Evolutionary conservation across 1,140 invertebrate genomes (phyloP).

Genomic region (Marisa cornuarietis): DNA sequence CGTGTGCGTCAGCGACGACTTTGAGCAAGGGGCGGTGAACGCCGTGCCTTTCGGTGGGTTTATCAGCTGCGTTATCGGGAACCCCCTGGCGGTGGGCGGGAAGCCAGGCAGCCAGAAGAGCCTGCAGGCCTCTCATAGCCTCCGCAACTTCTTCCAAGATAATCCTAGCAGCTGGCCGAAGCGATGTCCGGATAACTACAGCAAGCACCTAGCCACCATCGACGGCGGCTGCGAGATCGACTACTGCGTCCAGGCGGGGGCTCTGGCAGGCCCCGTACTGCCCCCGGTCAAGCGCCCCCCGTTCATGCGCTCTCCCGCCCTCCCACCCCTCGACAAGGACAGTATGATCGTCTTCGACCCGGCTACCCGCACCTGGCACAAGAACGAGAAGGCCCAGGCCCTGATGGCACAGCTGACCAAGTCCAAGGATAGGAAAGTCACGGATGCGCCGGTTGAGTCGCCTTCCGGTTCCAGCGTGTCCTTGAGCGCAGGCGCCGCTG

Average conservation of each 20-base stretch:
- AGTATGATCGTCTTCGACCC: constrained; percentile 9
- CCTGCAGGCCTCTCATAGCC: neutral
- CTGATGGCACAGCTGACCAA: neutral
- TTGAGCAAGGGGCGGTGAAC: constrained; percentile 29
- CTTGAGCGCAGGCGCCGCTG: constrained; percentile 23
- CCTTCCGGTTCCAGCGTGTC: neutral
- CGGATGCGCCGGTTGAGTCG: neutral
- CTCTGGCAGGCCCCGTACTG: constrained; percentile 32
- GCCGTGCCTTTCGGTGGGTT: constrained; percentile 45
- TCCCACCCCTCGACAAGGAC: constrained; percentile 16
- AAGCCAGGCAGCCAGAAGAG: neutral
- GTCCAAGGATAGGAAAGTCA: neutral
- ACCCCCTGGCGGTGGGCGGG: constrained; percentile 34
- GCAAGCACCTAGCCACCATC: constrained; percentile 41
- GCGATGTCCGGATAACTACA: constrained; percentile 44
- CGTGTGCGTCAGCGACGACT: constrained; percentile 45
- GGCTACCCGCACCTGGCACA: constrained; percentile 9
- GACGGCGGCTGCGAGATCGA: constrained; percentile 50
- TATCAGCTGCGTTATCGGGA: constrained; percentile 45
- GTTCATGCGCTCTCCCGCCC: constrained; percentile 27
- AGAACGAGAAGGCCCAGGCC: neutral
- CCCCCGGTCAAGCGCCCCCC: constrained; percentile 42
- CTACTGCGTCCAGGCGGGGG: constrained; percentile 47
- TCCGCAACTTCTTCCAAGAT: constrained; percentile 5
- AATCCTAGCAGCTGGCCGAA: constrained; percentile 16